Percentiles rank a stretch among this genome's conserved stretches.
These are phyloP conservation scores for Simalia tracyae DNA, from an alignment of 2,797 vertebrate genomes.

Conservation along the genomic window DNA sequence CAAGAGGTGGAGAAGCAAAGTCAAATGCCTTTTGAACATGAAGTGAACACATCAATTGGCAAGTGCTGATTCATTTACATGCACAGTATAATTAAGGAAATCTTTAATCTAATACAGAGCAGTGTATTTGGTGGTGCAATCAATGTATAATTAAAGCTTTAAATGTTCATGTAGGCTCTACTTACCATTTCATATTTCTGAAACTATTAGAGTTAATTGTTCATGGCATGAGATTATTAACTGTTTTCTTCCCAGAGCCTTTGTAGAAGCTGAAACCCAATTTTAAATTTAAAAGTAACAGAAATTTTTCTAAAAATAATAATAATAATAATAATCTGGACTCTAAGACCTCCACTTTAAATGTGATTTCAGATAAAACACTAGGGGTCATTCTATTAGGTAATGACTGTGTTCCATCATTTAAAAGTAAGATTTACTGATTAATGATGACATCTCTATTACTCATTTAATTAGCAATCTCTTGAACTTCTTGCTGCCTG, in stretches of 20 bases:
- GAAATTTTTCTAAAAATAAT: not conserved
- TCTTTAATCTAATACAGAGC: conserved; percentile 60
- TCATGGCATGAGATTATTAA: conserved; percentile 23
- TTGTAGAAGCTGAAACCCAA: conserved; percentile 1
- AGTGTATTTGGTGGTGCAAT: conserved; percentile 46
- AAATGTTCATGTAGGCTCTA: conserved; percentile 44
- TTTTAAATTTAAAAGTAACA: not conserved
- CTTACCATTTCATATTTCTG: conserved; percentile 35
- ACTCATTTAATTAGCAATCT: conserved; percentile 50
- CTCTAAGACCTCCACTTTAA: conserved; percentile 16
- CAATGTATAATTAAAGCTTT: conserved; percentile 53
- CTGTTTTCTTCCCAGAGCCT: conserved; percentile 9
- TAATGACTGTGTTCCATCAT: conserved; percentile 54
- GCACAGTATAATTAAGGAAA: conserved; percentile 56
- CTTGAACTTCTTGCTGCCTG: conserved; percentile 39
- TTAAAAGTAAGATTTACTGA: conserved; percentile 53
- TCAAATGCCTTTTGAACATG: conserved; percentile 47
- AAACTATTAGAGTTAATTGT: conserved; percentile 40
- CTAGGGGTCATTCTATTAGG: conserved; percentile 50
- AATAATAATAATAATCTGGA: not conserved
- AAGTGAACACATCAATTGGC: conserved; percentile 47
- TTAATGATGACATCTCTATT: conserved; percentile 61
- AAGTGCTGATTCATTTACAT: conserved; percentile 55
- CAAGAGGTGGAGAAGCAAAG: conserved; percentile 28
- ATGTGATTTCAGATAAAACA: conserved; percentile 36